Percentiles rank a stretch among this genome's conserved stretches.
These are phyloP conservation scores for Acinonyx jubatus DNA, from an alignment of 2,113 vertebrate genomes.

Conservation along the genomic window DNA sequence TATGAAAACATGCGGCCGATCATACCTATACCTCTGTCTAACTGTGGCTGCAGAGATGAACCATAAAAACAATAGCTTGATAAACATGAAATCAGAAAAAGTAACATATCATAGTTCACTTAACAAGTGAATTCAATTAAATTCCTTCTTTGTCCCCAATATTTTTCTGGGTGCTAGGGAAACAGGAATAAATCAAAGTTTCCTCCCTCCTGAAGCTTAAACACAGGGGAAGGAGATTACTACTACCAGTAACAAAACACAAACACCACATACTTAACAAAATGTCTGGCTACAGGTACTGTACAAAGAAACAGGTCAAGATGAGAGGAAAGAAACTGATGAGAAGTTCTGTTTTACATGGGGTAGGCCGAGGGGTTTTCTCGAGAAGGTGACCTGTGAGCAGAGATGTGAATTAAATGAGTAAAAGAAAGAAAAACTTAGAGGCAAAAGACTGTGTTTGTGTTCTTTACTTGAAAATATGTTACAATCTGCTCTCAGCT, in stretches of 20 bases:
- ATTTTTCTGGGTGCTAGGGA: not conserved
- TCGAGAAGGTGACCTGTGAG: not conserved
- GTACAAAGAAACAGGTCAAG: not conserved
- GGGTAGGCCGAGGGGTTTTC: accelerated
- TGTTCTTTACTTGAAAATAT: not conserved
- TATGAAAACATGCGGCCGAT: not conserved
- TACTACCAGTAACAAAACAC: not conserved
- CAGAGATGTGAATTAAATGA: conserved; percentile 1
- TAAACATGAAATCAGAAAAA: not conserved
- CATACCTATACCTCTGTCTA: not conserved
- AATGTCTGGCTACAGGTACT: not conserved
- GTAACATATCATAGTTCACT: not conserved
- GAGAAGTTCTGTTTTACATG: not conserved
- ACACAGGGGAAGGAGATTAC: not conserved
- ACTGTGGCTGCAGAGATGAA: not conserved
- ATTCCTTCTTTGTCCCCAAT: not conserved
- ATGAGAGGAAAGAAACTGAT: not conserved
- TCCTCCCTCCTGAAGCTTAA: not conserved
- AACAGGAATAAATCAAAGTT: not conserved
- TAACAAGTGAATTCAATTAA: not conserved
- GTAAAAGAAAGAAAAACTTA: not conserved
- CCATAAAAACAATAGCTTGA: not conserved
- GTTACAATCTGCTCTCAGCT: not conserved
- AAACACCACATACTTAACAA: not conserved
- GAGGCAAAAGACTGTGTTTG: not conserved